Percentiles rank a stretch among this genome's conserved stretches.
These are phyloP conservation scores for Lepidotrigona ventralis DNA, from an alignment of 1,140 invertebrate species.

Conservation along the genomic window DNA sequence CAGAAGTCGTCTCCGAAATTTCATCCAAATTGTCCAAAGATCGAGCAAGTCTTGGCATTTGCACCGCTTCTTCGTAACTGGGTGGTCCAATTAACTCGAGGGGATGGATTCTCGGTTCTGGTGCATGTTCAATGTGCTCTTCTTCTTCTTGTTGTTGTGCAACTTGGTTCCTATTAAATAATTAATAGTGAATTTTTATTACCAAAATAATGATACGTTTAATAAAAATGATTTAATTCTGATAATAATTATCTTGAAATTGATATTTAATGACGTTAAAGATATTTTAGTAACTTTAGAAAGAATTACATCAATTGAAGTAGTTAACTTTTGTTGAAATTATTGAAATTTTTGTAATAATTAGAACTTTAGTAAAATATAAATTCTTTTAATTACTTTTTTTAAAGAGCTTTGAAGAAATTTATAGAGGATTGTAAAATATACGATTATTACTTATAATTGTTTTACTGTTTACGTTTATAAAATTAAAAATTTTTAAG, in stretches of 20 bases:
- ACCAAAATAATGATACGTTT: accelerated
- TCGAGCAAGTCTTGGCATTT: slow-evolving; percentile 82
- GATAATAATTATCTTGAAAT: background rate
- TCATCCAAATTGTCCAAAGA: slow-evolving; percentile 72
- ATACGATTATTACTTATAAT: background rate
- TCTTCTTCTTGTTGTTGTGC: slow-evolving; percentile 76
- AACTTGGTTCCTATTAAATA: slow-evolving; percentile 73
- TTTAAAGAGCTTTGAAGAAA: background rate
- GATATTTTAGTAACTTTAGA: background rate
- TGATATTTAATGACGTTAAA: background rate
- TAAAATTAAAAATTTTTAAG: background rate
- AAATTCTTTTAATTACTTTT: background rate
- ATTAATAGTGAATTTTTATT: background rate
- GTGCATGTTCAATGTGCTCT: slow-evolving; percentile 73
- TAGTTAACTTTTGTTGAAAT: background rate
- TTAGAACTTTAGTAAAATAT: background rate
- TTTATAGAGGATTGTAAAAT: background rate
- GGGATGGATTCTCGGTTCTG: slow-evolving; percentile 81
- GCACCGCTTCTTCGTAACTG: slow-evolving; percentile 87
- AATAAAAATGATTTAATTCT: background rate
- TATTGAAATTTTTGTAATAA: background rate
- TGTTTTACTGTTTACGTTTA: too few relatives aligned
- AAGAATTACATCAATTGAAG: background rate
- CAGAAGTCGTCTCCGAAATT: slow-evolving; percentile 48
- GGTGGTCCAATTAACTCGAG: slow-evolving; percentile 85